Base-by-base conservation (phyloP, 2,888 invertebrate genomes). In the Melinaea marsaeus region DNA sequence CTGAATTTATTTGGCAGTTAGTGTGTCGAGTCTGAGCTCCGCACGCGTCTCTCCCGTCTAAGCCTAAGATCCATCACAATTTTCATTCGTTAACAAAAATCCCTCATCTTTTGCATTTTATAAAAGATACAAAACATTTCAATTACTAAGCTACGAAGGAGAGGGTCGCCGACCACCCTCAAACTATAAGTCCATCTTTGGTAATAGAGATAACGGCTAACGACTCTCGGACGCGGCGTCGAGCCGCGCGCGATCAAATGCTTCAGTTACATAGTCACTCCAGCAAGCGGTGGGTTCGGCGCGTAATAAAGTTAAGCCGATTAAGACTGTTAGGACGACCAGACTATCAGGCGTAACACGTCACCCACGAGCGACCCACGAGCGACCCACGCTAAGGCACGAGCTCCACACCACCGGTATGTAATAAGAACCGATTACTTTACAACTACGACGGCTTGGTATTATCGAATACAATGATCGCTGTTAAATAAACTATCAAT, bases 101-200 rank as follows among this genome's bases (percentile, higher is more conserved):
- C 78, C 75, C 76, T 80, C 76, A 80, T 80, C 81, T 77, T 70
- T 83, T 84, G 84, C 84, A 80, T 83, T 84, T 84, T 86, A 88
- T 83, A 88, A 88, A 89, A 88, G 82, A 85, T 88, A 88, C 84
- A 88, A 88, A 88, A 87, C 81, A 82, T 85, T 83, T 84, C 78
- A 80, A 83, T 82, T 79, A 85, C 83, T 84, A 86, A 83, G 84
- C 85, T 86, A 87, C 80, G 78, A 80, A 81, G 80, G 79, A 79
- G 83, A 83, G 83, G 84, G 82, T 74, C 78, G 79, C 75, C 77
- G 74, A 76, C 71, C 76, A 79, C 79, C 79, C 78, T 80, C 75
- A 78, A 77, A 76, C 80, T 82, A 81, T 77, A 83, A 81, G 82
- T 83, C 83, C 85, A 84, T 89, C 89, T 89, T 90, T 90, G 89